These are phyloP conservation scores for Sminthurides aquaticus DNA, from an alignment of 2,888 invertebrate genomes.

Conservation along the genomic window DNA sequence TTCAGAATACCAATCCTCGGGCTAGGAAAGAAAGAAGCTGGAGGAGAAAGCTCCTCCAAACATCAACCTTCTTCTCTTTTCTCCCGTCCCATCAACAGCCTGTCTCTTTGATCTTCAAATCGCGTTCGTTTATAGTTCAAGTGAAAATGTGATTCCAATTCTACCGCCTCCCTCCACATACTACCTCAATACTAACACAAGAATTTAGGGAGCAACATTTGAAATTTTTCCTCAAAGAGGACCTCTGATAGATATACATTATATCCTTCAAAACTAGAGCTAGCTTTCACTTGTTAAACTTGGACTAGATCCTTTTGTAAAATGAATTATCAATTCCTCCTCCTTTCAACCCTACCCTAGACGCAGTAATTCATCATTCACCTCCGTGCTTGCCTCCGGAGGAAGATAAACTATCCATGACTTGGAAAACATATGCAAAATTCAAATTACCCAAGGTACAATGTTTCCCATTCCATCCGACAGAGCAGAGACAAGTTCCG, in stretches of 20 bases:
- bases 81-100: background rate
- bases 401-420: background rate
- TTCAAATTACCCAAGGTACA: conserved; percentile 79
- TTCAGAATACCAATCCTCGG: background rate
- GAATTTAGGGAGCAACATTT: too few species aligned
- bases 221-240: too few species aligned
- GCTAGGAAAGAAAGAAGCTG: too few species aligned
- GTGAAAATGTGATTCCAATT: background rate
- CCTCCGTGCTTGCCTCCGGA: too few species aligned
- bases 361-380: too few species aligned
- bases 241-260: too few species aligned
- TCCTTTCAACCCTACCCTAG: too few species aligned
- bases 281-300: too few species aligned
- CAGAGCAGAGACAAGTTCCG: conserved; percentile 93
- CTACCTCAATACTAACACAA: too few species aligned
- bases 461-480: conserved; percentile 97
- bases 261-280: too few species aligned
- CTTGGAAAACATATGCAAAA: background rate
- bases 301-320: too few species aligned
- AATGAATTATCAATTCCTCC: background rate
- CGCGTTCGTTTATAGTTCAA: background rate
- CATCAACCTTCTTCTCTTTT: background rate
- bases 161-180: too few species aligned
- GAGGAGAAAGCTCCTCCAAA: background rate
- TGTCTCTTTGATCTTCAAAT: background rate